Percentiles rank a stretch among this genome's conserved stretches.
phyloP scores from a whole-genome alignment of 1,140 invertebrate genomes.

The Scaptomyza montana region DNA sequence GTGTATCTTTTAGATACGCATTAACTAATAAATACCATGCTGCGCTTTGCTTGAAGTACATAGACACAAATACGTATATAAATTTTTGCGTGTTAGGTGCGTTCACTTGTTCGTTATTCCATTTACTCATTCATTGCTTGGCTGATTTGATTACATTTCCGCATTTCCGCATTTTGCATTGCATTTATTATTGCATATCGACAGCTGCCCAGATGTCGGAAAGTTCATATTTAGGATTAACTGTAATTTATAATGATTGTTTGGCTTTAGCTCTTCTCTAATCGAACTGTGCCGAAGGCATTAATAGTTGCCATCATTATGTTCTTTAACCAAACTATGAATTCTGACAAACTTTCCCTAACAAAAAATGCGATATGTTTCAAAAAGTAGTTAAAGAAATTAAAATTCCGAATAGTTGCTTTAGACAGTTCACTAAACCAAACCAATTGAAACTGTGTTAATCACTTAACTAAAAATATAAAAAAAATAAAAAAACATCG shows the following conservation, averaged over 20 bases:
- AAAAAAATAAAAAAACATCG: not conserved
- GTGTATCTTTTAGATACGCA: conserved; percentile 36
- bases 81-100: conserved; percentile 69
- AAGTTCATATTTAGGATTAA: not conserved
- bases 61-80: no score
- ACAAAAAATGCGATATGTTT: not conserved
- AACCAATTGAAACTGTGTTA: no score
- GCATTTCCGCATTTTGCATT: conserved; percentile 59
- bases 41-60: not conserved
- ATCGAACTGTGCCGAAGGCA: conserved; percentile 13
- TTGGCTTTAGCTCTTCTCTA: not conserved
- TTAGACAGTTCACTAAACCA: not conserved
- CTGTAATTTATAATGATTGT: not conserved
- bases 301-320: not conserved
- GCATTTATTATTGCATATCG: conserved; percentile 30
- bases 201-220: conserved; percentile 18
- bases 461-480: no score
- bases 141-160: conserved; percentile 62
- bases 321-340: not conserved
- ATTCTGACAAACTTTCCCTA: not conserved
- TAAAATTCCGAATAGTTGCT: not conserved
- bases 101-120: conserved; percentile 59
- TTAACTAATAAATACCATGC: conserved; percentile 26
- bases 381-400: conserved; percentile 9
- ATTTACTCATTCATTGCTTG: conserved; percentile 29